Conservation (phyloP, 2,113 vertebrate species). For the Corynorhinus townsendii region DNA sequence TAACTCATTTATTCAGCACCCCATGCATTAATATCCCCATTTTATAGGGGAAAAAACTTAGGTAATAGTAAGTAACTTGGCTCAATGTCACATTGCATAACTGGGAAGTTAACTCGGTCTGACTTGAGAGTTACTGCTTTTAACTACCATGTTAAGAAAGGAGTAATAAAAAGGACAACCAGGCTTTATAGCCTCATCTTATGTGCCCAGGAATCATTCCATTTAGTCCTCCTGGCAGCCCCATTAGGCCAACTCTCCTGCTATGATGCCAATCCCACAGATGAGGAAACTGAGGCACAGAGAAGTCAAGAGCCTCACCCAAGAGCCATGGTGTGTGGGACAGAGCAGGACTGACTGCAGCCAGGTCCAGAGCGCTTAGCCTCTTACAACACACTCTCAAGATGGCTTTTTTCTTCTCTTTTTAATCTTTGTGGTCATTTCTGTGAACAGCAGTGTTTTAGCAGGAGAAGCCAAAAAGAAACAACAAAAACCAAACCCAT, state of each 20-base stretch:
- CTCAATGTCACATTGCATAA: background rate
- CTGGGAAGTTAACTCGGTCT: background rate
- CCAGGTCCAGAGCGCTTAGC: background rate
- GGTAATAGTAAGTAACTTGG: background rate
- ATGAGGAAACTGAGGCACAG: background rate
- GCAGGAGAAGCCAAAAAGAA: background rate
- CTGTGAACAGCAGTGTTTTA: background rate
- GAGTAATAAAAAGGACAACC: background rate
- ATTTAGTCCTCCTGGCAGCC: background rate
- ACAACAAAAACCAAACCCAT: background rate
- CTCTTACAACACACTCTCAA: background rate
- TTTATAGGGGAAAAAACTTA: background rate
- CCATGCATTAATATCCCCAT: fast-evolving
- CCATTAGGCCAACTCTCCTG: background rate
- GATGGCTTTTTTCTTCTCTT: background rate
- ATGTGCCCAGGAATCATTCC: background rate
- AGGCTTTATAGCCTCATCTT: background rate
- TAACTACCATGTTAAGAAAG: background rate
- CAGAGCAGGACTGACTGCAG: background rate
- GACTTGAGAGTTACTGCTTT: background rate
- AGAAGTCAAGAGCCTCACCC: background rate
- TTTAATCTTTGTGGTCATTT: background rate
- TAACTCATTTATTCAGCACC: background rate
- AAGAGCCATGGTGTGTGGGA: fast-evolving
- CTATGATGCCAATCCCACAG: background rate